Base-by-base conservation (phyloP, 2,113 vertebrate genomes). In the Sylvicapra grimmia region DNA sequence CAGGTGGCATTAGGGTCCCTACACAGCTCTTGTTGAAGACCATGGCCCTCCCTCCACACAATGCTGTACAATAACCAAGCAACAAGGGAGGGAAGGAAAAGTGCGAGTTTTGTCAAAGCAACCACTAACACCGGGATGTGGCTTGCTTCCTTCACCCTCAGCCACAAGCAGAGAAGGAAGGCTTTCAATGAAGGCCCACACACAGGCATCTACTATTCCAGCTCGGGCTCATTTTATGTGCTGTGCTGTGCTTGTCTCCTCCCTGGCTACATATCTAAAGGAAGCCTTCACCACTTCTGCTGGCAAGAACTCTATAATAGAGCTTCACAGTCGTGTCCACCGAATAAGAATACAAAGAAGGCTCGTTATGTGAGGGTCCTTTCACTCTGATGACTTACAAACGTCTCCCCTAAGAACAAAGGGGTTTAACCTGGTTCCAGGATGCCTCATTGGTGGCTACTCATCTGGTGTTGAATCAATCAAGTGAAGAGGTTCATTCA, bases 91-190 rank as follows among this genome's bases (percentile, higher is more conserved):
- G 56, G 33, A 44, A 86, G 44, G 96, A 93, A 86, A 97, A 77
- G 59, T 5, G 23, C 51, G 40, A 53, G 1, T 16, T n/a, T 25
- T 90, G 19, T 61, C 29, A 92, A 72, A 96, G 91, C 95, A 96
- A 40, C 7, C 36, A 75, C 54, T 89, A 96, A 93, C 94, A 90
- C 80, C 72, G 80, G 96, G 97, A 97, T 54, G 89, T 75, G 86
- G 97, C 96, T 93, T 92, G 92, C 97, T 96, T 97, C 93, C 97
- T 92, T 97, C 83, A 87, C 68, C 89, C 96, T 94, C 93, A 72
- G 93, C 94, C 98, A 98, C 93, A 97, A 89, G 86, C 95, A 97
- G 0, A 2, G 65, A 88, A 29, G 65, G 97, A 97, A 94, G 84
- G 77, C 80, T 96, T 98, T 65, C 59, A 54, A 10, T 6, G 6